These are phyloP conservation scores for Cacoxenus indagator DNA, from an alignment of 2,888 invertebrate species.

Conservation along the genomic window DNA sequence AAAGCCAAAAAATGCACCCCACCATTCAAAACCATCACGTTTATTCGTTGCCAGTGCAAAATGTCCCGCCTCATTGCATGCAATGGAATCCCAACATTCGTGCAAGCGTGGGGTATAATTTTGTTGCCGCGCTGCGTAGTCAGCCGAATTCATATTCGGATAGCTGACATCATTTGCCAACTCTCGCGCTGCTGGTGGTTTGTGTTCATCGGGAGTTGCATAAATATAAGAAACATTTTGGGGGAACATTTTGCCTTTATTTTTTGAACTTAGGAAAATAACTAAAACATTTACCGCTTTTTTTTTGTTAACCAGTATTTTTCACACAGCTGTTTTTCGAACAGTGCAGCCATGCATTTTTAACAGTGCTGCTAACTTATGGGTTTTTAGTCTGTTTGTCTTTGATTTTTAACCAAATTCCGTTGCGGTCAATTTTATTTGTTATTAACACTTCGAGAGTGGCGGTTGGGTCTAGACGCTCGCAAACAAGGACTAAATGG, in stretches of 20 bases:
- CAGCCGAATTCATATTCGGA: constrained; percentile 68
- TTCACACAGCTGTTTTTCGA: no score
- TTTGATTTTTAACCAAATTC: not conserved
- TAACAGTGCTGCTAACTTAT: not conserved
- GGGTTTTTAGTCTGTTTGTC: not conserved
- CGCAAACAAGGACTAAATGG: not conserved
- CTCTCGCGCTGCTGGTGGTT: constrained; percentile 60
- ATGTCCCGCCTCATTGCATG: constrained; percentile 51
- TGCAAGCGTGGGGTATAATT: constrained; percentile 61
- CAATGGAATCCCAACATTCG: constrained; percentile 64
- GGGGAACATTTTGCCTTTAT: no score
- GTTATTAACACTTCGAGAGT: not conserved
- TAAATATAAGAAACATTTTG: constrained; percentile 53
- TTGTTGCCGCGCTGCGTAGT: constrained; percentile 63
- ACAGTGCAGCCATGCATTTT: no score
- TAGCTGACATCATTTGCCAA: constrained; percentile 61
- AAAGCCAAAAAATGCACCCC: constrained; percentile 66
- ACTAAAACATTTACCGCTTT: no score
- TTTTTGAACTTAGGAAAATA: no score
- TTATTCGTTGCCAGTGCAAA: constrained; percentile 63
- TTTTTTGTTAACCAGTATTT: no score
- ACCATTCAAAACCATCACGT: constrained; percentile 64
- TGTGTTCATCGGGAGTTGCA: constrained; percentile 56
- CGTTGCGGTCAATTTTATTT: not conserved
- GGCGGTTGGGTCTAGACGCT: not conserved